Percentiles rank a stretch among this genome's conserved stretches.
These are phyloP conservation scores for Leucoptera coffeella DNA, from an alignment of 2,888 invertebrate species.

Conservation along the genomic window DNA sequence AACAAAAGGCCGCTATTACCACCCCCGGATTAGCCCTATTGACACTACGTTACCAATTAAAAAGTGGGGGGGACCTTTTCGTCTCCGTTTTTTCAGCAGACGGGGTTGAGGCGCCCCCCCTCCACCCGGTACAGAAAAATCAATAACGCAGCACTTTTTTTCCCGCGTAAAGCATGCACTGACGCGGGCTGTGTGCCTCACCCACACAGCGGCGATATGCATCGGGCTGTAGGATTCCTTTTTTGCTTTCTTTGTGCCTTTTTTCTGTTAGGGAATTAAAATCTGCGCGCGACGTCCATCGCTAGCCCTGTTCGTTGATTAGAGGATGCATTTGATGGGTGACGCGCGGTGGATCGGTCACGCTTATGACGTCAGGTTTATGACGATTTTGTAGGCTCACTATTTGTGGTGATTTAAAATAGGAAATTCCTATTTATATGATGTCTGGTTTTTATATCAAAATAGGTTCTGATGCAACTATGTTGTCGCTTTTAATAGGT, in stretches of 20 bases:
- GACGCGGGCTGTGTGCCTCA: conserved; percentile 20
- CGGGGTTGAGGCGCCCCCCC: conserved; percentile 43
- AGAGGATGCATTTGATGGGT: conserved; percentile 13
- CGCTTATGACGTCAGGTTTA: too few relatives aligned
- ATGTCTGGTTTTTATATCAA: too few relatives aligned
- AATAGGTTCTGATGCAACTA: too few relatives aligned
- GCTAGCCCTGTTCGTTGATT: too few relatives aligned
- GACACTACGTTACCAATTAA: conserved; percentile 54
- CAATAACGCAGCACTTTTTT: conserved; percentile 57
- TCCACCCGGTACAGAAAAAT: conserved; percentile 49
- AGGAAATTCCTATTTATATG: too few relatives aligned
- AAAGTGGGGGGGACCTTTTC: conserved; percentile 50
- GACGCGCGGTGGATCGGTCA: too few relatives aligned
- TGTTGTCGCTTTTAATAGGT: too few relatives aligned
- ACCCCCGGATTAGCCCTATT: conserved; percentile 48
- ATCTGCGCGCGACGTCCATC: conserved; percentile 20
- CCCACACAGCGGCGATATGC: conserved; percentile 21
- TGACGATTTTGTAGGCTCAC: too few relatives aligned
- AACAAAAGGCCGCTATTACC: conserved; percentile 47
- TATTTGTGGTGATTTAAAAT: too few relatives aligned
- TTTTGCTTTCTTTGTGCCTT: conserved; percentile 6
- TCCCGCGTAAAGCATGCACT: conserved; percentile 55
- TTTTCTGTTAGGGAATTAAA: conserved; percentile 30
- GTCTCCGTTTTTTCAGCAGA: conserved; percentile 53
- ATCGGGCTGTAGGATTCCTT: conserved; percentile 17